Evolutionary conservation across 1,140 invertebrate species (phyloP), one percentile per base, ranked within the genome.

Genomic region (Bicyclus anynana): DNA sequence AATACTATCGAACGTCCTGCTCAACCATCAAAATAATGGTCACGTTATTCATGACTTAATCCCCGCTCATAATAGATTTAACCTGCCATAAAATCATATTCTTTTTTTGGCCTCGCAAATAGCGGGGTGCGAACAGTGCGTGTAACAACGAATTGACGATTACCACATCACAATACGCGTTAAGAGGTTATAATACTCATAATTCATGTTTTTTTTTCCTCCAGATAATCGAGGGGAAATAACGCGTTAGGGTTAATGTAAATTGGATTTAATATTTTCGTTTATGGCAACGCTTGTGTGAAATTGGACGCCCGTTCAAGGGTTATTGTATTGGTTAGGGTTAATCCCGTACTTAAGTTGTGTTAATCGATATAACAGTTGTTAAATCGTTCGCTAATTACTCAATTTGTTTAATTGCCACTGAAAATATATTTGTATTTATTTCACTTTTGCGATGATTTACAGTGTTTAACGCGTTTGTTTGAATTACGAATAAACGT

Each of bases 231-330:
- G 78, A 72, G 74, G 80, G 80, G 78, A 67, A 67, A 76, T 13
- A 47, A 26, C 1, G 29, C n/a, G 29, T 27, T 65, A 56, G 76
- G 78, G 79, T 74, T 79, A 75, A 70, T 58, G 65, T 76, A 77
- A 86, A 87, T 87, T 87, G 84, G 84, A 87, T 87, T 86, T 86
- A 86, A 86, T 87, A 87, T 86, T 86, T 86, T 77, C 73, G 68
- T 81, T 80, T 80, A 80, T 80, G 60, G 74, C 58, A 83, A 81
- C 80, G 80, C 73, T 84, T 74, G 80, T 87, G 84, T 85, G 80
- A 85, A 87, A 87, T 87, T 82, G 80, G 66, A 83, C 75, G 80
- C 77, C 65, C 77, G 68, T 54, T 80, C 75, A 78, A 85, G 84
- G 72, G 81, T 72, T 76, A 68, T 72, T 44, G 62, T 56, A 48